These are phyloP conservation scores for Malurus alboscapulatus DNA, from an alignment of 2,113 vertebrate genomes.

Conservation along the genomic window DNA sequence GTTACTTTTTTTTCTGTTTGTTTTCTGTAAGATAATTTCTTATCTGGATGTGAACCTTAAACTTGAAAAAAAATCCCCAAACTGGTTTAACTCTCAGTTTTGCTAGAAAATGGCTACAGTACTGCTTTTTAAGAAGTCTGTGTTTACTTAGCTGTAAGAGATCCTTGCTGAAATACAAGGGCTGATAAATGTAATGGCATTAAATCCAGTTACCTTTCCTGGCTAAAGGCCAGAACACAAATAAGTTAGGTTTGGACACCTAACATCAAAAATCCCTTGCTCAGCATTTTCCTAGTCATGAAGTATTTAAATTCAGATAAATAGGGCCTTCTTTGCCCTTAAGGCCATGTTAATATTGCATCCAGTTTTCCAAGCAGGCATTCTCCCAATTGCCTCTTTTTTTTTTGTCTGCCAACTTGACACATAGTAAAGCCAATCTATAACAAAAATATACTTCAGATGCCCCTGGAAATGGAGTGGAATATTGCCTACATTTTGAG, in stretches of 20 bases:
- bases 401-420: background rate
- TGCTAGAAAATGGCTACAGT: background rate
- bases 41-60: background rate
- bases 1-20: background rate
- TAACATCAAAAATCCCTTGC: background rate
- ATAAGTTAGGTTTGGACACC: conserved; percentile 12
- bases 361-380: conserved; percentile 12
- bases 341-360: background rate
- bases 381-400: background rate
- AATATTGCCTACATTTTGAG: background rate
- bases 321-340: background rate
- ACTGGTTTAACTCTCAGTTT: background rate
- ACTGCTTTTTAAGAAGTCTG: background rate
- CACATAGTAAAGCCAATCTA: background rate
- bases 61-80: background rate
- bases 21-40: background rate
- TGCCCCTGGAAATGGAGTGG: background rate
- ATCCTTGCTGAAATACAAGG: background rate
- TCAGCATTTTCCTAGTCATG: conserved; percentile 19
- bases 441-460: conserved; percentile 1
- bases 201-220: conserved; percentile 47
- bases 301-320: conserved; percentile 28
- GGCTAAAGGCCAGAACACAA: background rate
- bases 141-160: conserved; percentile 12
- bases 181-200: conserved; percentile 37